Evolutionary conservation across 2,113 vertebrate species (phyloP).

Genomic region (Spilogale gracilis): DNA sequence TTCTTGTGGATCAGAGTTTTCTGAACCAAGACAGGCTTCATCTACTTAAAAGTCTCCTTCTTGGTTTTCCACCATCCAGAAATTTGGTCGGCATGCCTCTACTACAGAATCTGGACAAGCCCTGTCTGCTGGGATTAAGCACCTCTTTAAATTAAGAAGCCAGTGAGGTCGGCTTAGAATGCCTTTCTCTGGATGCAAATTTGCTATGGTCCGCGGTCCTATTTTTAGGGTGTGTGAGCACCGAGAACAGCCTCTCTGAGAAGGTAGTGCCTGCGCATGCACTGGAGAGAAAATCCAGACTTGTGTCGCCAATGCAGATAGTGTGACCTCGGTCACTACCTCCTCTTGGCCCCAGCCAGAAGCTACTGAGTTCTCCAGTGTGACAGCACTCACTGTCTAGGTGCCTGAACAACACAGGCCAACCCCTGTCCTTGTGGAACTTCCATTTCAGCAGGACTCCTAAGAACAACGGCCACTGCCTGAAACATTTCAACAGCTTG

Average conservation of each 20-base stretch:
- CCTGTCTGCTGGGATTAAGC: neutral
- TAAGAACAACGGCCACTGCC: rapidly evolving
- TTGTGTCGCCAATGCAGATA: rapidly evolving
- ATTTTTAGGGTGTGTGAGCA: too few species aligned
- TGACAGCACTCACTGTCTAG: neutral
- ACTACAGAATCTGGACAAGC: neutral
- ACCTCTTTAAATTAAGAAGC: neutral
- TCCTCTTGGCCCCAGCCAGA: neutral
- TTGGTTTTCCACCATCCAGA: neutral
- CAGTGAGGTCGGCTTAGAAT: neutral
- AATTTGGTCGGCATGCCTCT: rapidly evolving
- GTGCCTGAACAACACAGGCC: neutral
- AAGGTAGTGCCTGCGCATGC: neutral
- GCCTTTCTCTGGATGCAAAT: neutral
- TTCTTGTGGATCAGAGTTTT: neutral
- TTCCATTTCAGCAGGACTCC: neutral
- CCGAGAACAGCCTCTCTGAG: neutral
- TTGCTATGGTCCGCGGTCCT: neutral
- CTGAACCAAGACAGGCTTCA: neutral
- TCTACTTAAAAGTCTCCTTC: neutral
- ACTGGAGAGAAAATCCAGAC: too few species aligned
- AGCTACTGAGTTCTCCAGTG: rapidly evolving
- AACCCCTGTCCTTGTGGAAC: neutral
- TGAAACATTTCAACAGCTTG: neutral
- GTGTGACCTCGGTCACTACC: rapidly evolving